phyloP scores from a whole-genome alignment of 2,888 invertebrate species.

The Barypeithes pellucidus region DNA sequence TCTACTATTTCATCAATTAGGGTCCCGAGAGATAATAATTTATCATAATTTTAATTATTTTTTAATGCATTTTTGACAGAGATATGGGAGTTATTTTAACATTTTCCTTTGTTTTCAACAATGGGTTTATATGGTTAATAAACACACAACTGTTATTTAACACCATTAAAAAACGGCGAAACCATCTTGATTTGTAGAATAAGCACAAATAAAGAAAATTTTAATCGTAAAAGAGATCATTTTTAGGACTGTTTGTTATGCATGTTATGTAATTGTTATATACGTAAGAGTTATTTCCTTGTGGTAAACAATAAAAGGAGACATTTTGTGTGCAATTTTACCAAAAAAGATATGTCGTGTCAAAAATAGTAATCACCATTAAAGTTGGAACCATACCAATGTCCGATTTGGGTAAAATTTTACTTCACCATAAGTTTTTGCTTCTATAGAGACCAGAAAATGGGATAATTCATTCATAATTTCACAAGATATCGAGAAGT shows the following conservation, averaged over 20 bases:
- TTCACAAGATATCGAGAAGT: too few species aligned
- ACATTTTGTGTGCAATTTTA: too few species aligned
- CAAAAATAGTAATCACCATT: too few species aligned
- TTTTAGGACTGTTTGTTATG: conserved; percentile 14
- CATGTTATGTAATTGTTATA: not conserved
- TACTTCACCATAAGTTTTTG: too few species aligned
- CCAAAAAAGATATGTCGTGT: too few species aligned
- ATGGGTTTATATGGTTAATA: conserved; percentile 40
- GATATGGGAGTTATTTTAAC: conserved; percentile 34
- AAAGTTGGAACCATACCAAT: too few species aligned
- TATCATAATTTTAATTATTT: conserved; percentile 40
- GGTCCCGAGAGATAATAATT: conserved; percentile 39
- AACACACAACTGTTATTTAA: conserved; percentile 44
- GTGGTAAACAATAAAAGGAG: not conserved
- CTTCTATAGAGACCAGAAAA: too few species aligned
- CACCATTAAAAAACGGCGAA: conserved; percentile 37
- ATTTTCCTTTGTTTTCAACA: conserved; percentile 38
- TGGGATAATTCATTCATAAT: too few species aligned
- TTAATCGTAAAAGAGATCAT: conserved; percentile 3
- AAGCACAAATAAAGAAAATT: conserved; percentile 25
- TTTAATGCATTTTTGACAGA: conserved; percentile 29
- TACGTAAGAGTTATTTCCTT: not conserved
- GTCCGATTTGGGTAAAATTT: too few species aligned
- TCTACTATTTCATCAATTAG: conserved; percentile 23
- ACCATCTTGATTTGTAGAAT: conserved; percentile 17